phyloP scores from a whole-genome alignment of 2,113 vertebrate species.

The Otis tarda region DNA sequence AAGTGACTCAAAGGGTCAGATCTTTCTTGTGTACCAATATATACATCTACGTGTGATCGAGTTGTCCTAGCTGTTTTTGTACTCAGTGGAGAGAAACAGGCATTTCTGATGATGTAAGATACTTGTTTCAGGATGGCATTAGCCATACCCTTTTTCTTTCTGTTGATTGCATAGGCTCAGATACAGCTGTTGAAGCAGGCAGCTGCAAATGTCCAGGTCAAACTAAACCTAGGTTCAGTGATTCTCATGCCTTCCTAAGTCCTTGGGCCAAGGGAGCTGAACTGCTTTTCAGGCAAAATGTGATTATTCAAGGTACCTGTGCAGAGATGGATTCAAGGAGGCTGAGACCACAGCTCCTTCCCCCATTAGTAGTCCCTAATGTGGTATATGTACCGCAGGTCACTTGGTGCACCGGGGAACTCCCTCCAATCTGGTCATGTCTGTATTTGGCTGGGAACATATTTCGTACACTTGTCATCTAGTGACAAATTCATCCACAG shows the following conservation, averaged over 20 bases:
- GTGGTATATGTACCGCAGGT: accelerated
- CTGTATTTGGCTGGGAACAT: background rate
- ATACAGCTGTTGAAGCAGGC: background rate
- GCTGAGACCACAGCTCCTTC: background rate
- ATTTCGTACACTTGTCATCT: accelerated
- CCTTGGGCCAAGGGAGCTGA: background rate
- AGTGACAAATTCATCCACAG: background rate
- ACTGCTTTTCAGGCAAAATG: background rate
- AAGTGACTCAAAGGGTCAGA: background rate
- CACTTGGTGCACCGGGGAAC: background rate
- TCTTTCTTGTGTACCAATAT: background rate
- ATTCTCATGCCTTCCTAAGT: background rate
- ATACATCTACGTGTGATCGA: background rate
- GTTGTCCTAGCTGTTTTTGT: background rate
- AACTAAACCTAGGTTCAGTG: background rate
- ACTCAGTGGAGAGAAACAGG: background rate
- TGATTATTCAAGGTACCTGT: background rate
- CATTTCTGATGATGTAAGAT: background rate
- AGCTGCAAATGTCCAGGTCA: background rate
- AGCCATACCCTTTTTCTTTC: background rate
- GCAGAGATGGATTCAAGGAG: background rate
- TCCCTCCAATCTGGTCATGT: background rate
- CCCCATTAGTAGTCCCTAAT: background rate
- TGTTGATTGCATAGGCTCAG: background rate
- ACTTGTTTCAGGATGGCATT: background rate